A percentile compares a stretch with the other conserved stretches of the same genome.
phyloP scores from a whole-genome alignment of 2,797 vertebrate genomes.

The Thamnophis elegans region DNA sequence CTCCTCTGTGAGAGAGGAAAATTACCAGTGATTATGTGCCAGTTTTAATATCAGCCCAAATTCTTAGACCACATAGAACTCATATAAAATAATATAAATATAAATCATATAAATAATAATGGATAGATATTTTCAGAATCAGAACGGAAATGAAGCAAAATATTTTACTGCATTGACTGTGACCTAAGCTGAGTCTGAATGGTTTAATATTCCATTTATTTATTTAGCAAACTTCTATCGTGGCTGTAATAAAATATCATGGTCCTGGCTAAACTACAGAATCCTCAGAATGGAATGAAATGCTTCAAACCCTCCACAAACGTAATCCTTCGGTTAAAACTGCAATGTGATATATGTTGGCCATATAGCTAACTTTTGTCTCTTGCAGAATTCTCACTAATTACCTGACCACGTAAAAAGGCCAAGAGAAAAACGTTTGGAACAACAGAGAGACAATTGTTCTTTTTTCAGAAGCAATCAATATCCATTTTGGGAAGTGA shows the following conservation, averaged over 20 bases:
- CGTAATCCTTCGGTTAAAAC: background rate
- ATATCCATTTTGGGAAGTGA: background rate
- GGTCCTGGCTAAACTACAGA: slow-evolving; percentile 2
- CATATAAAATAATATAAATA: background rate
- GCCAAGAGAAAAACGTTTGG: background rate
- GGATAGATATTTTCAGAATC: background rate
- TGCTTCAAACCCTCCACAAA: background rate
- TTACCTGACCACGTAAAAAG: background rate
- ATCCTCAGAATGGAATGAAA: background rate
- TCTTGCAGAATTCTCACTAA: background rate
- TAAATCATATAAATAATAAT: background rate
- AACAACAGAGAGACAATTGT: background rate
- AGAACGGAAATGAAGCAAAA: background rate
- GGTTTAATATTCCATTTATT: slow-evolving; percentile 7
- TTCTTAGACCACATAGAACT: background rate
- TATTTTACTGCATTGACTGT: background rate
- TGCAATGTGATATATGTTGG: background rate
- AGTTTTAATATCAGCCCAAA: slow-evolving; percentile 2
- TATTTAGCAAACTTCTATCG: background rate
- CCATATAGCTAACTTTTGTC: background rate
- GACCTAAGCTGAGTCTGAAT: background rate
- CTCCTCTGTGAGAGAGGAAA: background rate
- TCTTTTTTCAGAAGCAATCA: background rate
- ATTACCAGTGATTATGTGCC: background rate
- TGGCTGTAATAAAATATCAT: background rate